These are phyloP conservation scores for Cerceris ruficornis DNA, from an alignment of 2,888 invertebrate genomes.

Conservation along the genomic window DNA sequence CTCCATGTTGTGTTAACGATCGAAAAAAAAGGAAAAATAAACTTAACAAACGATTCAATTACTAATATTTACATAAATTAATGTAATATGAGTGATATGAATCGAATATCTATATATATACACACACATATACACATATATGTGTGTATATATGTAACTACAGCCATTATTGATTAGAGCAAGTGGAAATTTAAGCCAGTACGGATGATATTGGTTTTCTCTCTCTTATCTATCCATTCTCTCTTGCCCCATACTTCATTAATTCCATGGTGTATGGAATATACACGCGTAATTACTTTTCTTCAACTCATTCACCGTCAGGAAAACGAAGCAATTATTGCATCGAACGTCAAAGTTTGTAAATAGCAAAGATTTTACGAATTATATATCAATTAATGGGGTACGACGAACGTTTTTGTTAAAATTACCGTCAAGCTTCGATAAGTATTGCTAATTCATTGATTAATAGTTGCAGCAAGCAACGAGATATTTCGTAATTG, in stretches of 20 bases:
- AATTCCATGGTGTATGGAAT: not conserved
- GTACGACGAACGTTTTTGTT: too few relatives aligned
- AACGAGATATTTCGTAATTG: too few relatives aligned
- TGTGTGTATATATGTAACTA: constrained; percentile 60
- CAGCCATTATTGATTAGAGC: constrained; percentile 66
- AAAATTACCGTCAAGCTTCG: too few relatives aligned
- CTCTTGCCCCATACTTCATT: constrained; percentile 4
- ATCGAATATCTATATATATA: constrained; percentile 50
- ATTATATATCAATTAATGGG: too few relatives aligned
- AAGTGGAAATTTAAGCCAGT: constrained; percentile 65
- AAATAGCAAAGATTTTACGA: too few relatives aligned
- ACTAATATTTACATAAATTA: constrained; percentile 77
- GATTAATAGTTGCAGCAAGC: too few relatives aligned
- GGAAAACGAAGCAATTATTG: too few relatives aligned
- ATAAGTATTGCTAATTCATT: too few relatives aligned
- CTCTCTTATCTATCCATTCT: constrained; percentile 23
- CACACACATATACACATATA: too few relatives aligned
- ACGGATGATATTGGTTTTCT: constrained; percentile 40
- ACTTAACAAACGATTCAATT: constrained; percentile 61
- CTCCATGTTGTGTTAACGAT: constrained; percentile 27
- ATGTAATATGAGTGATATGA: constrained; percentile 70
- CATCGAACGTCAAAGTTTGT: too few relatives aligned
- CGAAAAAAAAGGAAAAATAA: constrained; percentile 40
- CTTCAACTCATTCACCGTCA: too few relatives aligned
- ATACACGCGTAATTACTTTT: not conserved